Evolutionary conservation across 2,888 invertebrate species (phyloP).

Genomic region (Synanthedon vespiformis): DNA sequence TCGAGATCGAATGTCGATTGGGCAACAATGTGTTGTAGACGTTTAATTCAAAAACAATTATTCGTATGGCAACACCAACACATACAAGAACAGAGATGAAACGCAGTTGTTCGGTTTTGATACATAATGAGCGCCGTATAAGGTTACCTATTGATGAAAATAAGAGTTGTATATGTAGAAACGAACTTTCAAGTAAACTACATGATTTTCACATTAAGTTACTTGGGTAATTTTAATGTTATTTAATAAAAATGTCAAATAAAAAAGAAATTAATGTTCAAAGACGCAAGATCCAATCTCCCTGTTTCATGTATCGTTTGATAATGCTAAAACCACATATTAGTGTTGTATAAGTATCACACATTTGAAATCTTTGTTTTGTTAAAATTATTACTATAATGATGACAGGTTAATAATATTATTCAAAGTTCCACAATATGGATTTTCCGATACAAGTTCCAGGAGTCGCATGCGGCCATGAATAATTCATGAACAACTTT

Average conservation of each 20-base stretch:
- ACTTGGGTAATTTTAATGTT: too few relatives aligned
- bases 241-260: too few relatives aligned
- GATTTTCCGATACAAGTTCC: conserved; percentile 26
- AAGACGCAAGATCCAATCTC: too few relatives aligned
- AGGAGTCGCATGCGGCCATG: conserved; percentile 28
- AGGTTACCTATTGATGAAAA: conserved; percentile 11
- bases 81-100: conserved; percentile 5
- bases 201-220: too few relatives aligned
- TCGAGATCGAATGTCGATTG: conserved; percentile 36
- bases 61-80: conserved; percentile 14
- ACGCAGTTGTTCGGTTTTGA: conserved; percentile 7
- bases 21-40: conserved; percentile 4
- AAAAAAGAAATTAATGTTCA: too few relatives aligned
- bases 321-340: too few relatives aligned
- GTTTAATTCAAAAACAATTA: conserved; percentile 28
- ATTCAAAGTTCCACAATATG: too few relatives aligned
- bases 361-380: too few relatives aligned
- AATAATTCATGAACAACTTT: conserved; percentile 64
- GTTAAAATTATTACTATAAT: too few relatives aligned
- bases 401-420: too few relatives aligned
- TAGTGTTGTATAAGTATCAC: too few relatives aligned
- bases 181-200: conserved; percentile 2
- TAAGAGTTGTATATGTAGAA: conserved; percentile 8
- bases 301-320: too few relatives aligned
- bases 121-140: conserved; percentile 29